Conservation (phyloP, 2,797 vertebrate species). For the Dermochelys coriacea region DNA sequence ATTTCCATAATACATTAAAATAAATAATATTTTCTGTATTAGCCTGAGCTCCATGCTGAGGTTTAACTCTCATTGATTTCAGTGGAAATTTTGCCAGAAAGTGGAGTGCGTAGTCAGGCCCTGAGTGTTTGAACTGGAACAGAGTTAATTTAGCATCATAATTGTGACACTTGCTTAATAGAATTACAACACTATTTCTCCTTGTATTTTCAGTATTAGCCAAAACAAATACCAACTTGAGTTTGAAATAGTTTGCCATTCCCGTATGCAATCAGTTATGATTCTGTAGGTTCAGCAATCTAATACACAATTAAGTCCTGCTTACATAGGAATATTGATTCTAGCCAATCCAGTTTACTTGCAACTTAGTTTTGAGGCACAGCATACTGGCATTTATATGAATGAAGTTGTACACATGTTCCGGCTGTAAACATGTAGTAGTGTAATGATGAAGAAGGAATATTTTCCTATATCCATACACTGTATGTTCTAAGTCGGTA, state of each 20-base stretch:
- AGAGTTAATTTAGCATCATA: not conserved
- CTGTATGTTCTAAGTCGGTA: constrained; percentile 54
- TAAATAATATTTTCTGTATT: constrained; percentile 25
- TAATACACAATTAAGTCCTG: not conserved
- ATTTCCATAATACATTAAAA: constrained; percentile 35
- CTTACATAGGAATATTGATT: constrained; percentile 27
- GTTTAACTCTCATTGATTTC: not conserved
- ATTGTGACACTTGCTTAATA: not conserved
- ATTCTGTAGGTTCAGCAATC: not conserved
- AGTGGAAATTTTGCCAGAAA: constrained; percentile 33
- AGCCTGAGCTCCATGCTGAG: constrained; percentile 10
- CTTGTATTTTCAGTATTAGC: constrained; percentile 36
- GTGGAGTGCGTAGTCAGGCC: constrained; percentile 26
- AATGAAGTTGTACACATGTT: constrained; percentile 56
- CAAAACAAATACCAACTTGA: constrained; percentile 32
- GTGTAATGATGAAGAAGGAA: constrained; percentile 53
- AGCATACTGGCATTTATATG: constrained; percentile 51
- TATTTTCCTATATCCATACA: constrained; percentile 62
- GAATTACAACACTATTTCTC: not conserved
- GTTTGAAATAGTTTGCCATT: not conserved
- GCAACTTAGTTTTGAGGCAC: constrained; percentile 52
- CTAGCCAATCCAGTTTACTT: constrained; percentile 17
- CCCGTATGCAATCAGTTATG: not conserved
- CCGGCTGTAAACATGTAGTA: constrained; percentile 55
- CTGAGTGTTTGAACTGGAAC: not conserved